phyloP scores from a whole-genome alignment of 2,888 invertebrate species.

The Agonopterix alstromeriana region DNA sequence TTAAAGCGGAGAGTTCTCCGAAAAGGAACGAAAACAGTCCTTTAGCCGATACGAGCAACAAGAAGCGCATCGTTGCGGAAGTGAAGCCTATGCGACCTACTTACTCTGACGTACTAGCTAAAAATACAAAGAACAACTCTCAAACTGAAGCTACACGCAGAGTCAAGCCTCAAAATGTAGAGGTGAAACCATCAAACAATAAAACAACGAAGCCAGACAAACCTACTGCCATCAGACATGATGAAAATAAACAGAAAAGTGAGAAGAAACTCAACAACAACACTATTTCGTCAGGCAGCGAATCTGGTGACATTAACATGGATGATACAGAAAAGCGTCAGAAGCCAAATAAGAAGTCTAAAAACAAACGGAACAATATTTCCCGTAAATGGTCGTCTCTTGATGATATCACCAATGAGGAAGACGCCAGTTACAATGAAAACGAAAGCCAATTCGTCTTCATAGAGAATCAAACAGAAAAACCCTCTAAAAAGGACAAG shows the following conservation, averaged over 20 bases:
- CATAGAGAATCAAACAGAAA: constrained; percentile 58
- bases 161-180: constrained; percentile 57
- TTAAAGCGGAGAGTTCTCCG: constrained; percentile 52
- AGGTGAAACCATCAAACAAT: constrained; percentile 48
- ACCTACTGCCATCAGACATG: constrained; percentile 36
- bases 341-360: constrained; percentile 54
- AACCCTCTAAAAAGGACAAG: constrained; percentile 56
- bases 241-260: constrained; percentile 52
- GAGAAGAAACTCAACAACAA: constrained; percentile 51
- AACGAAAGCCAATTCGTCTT: constrained; percentile 66
- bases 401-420: constrained; percentile 69
- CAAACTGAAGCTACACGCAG: constrained; percentile 65
- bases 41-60: constrained; percentile 72
- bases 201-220: constrained; percentile 61
- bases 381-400: constrained; percentile 79
- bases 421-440: constrained; percentile 38
- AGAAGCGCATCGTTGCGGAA: constrained; percentile 87
- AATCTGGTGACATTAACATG: constrained; percentile 64
- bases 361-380: constrained; percentile 62
- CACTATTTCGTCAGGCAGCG: constrained; percentile 67
- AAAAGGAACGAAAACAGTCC: constrained; percentile 65
- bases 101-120: constrained; percentile 89
- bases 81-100: constrained; percentile 92
- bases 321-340: constrained; percentile 60
- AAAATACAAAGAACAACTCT: constrained; percentile 75